A percentile compares a stretch with the other conserved stretches of the same genome.
phyloP scores from a whole-genome alignment of 2,888 invertebrate genomes.

The Unio pictorum region DNA sequence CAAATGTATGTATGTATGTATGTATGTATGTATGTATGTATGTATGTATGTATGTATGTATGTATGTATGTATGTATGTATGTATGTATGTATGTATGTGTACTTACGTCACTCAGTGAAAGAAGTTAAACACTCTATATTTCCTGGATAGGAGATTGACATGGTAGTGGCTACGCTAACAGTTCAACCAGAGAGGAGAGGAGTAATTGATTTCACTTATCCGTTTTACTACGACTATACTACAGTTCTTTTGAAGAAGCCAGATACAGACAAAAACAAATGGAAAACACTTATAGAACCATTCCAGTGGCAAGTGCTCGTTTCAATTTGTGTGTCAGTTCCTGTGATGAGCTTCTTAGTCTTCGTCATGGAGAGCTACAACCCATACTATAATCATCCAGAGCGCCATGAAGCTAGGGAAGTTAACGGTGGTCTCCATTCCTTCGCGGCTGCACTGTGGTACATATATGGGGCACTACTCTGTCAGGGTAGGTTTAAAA shows the following conservation, averaged over 20 bases:
- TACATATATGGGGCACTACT: constrained; percentile 39
- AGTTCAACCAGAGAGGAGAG: constrained; percentile 91
- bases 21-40: too few relatives aligned
- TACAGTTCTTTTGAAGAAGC: constrained; percentile 45
- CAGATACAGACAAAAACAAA: constrained; percentile 37
- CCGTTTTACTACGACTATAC: constrained; percentile 75
- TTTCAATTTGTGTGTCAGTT: constrained; percentile 42
- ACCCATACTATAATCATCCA: constrained; percentile 31
- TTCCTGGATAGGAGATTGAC: constrained; percentile 81
- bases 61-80: too few relatives aligned
- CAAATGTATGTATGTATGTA: neutral
- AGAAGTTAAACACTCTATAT: too few relatives aligned
- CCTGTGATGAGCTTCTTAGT: constrained; percentile 30
- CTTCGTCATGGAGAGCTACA: constrained; percentile 43
- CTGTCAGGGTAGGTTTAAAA: constrained; percentile 28
- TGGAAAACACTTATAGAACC: constrained; percentile 51
- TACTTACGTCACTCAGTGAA: too few relatives aligned
- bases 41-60: too few relatives aligned
- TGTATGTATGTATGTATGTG: too few relatives aligned
- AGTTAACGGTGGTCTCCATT: constrained; percentile 20
- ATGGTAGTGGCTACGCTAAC: constrained; percentile 86
- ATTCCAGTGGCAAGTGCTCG: constrained; percentile 47
- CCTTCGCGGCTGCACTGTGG: constrained; percentile 67
- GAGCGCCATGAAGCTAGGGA: constrained; percentile 10
- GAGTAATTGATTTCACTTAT: constrained; percentile 90